Evolutionary conservation across 1,140 invertebrate genomes (phyloP).

Genomic region (Drosophila virilis): DNA sequence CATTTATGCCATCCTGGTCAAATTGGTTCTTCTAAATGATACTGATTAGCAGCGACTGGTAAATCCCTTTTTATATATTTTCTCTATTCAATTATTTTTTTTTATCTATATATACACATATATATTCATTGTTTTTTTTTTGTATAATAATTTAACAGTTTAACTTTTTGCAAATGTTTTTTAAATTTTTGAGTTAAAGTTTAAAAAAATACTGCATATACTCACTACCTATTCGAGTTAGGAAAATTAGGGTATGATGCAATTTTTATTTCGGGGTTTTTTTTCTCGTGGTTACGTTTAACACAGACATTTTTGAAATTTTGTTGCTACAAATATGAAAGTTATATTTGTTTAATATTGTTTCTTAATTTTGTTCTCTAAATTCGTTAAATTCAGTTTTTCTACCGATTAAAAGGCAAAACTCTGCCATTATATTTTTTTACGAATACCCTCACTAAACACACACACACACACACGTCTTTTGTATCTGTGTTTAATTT

Average conservation of each 20-base stretch:
- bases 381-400: conserved; percentile 19
- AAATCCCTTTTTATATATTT: background rate
- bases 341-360: background rate
- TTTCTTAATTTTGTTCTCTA: background rate
- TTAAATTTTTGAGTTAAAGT: background rate
- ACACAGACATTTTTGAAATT: background rate
- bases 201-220: too few species aligned
- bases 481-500: conserved; percentile 29
- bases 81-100: background rate
- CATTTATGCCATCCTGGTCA: conserved; percentile 68
- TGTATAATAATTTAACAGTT: too few species aligned
- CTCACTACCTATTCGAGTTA: too few species aligned
- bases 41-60: background rate
- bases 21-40: conserved; percentile 75
- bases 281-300: background rate
- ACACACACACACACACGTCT: background rate
- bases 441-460: conserved; percentile 6
- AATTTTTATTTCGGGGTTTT: background rate
- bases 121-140: background rate
- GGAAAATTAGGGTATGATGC: too few species aligned
- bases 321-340: background rate
- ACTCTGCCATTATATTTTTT: conserved; percentile 3
- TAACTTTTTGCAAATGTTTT: background rate
- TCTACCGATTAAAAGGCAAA: background rate
- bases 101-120: background rate